A percentile compares a stretch with the other conserved stretches of the same genome.
These are phyloP conservation scores for Drosophila flavopinicola DNA, from an alignment of 2,888 invertebrate species.

Conservation along the genomic window DNA sequence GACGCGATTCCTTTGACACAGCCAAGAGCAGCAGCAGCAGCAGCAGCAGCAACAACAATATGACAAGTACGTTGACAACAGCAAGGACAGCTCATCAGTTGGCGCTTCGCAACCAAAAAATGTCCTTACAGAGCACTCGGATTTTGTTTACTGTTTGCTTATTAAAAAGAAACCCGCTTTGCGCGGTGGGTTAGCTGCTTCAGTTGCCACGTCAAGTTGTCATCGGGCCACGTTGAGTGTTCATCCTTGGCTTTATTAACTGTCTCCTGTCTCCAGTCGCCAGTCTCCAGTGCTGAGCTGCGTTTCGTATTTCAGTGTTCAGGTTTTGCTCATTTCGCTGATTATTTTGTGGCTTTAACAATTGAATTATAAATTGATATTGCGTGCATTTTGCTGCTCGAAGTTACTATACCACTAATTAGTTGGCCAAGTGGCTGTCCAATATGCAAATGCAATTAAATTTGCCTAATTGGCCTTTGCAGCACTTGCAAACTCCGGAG, in stretches of 20 bases:
- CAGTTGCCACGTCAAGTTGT: conserved; percentile 61
- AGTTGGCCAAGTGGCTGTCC: conserved; percentile 27
- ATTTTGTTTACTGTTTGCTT: not conserved
- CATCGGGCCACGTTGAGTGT: conserved; percentile 54
- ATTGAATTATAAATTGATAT: conserved; percentile 21
- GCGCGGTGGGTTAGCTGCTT: conserved; percentile 10
- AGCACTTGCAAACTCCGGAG: not conserved
- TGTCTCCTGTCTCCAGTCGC: conserved; percentile 35
- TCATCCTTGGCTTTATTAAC: conserved; percentile 63
- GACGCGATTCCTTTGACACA: conserved; percentile 12
- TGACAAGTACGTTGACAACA: not conserved
- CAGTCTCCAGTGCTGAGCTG: conserved; percentile 7
- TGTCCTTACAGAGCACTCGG: not conserved
- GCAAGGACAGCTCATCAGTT: conserved; percentile 1
- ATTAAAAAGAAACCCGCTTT: not conserved
- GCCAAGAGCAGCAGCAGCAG: conserved; percentile 4
- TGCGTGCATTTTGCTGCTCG: conserved; percentile 4
- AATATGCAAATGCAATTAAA: conserved; percentile 32
- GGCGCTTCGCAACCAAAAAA: conserved; percentile 13
- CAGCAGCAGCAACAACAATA: not conserved
- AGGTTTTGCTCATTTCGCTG: conserved; percentile 11
- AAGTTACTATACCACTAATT: conserved; percentile 23
- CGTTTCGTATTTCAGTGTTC: conserved; percentile 42
- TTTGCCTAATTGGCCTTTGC: conserved; percentile 18
- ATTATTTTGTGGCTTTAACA: conserved; percentile 8